phyloP scores from a whole-genome alignment of 2,888 invertebrate genomes.

The Danaus chrysippus region DNA sequence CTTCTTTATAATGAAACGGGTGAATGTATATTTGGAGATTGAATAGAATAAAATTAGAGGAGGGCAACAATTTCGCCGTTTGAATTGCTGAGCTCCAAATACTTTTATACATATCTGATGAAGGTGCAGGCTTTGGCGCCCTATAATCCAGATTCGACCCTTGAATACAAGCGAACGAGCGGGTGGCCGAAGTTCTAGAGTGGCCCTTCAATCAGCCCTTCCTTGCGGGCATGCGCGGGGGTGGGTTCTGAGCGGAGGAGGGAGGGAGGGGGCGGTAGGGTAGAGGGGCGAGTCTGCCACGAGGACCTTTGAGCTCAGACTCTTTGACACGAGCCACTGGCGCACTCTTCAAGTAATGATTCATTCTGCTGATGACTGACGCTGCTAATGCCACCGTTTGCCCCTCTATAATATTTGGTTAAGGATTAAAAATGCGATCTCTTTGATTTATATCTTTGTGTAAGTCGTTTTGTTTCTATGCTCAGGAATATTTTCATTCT shows the following conservation, averaged over 20 bases:
- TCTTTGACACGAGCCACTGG: constrained; percentile 78
- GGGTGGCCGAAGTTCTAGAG: constrained; percentile 75
- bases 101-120: constrained; percentile 75
- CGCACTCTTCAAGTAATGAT: constrained; percentile 79
- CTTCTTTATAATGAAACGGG: constrained; percentile 37
- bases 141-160: constrained; percentile 76
- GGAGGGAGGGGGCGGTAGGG: constrained; percentile 39
- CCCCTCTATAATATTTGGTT: constrained; percentile 62
- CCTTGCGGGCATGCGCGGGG: constrained; percentile 58
- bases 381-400: constrained; percentile 71
- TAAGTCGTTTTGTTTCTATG: constrained; percentile 6
- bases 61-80: constrained; percentile 61
- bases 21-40: constrained; percentile 43
- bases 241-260: constrained; percentile 40
- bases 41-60: constrained; percentile 64
- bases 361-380: constrained; percentile 78
- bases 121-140: constrained; percentile 75
- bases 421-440: constrained; percentile 49
- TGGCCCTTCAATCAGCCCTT: constrained; percentile 78
- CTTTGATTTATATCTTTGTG: constrained; percentile 25
- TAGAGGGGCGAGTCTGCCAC: constrained; percentile 42
- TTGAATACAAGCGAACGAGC: constrained; percentile 77
- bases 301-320: constrained; percentile 76
- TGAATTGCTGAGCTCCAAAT: constrained; percentile 64
- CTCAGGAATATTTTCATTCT: neutral